phyloP scores from a whole-genome alignment of 2,888 invertebrate genomes.

The Rambutsinella grinnellia region DNA sequence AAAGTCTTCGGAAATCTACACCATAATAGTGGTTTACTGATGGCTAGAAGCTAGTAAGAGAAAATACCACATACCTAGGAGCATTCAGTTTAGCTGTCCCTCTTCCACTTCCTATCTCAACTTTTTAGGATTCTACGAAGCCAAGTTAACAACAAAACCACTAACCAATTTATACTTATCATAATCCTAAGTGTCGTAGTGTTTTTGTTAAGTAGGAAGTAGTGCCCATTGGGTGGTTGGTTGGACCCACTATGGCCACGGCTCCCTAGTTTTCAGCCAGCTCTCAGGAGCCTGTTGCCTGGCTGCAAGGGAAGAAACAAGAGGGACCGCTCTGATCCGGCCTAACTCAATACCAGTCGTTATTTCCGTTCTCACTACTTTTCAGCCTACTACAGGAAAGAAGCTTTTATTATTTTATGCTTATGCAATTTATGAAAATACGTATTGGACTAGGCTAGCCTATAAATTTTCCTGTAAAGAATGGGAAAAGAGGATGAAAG shows the following conservation, averaged over 20 bases:
- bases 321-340: neutral
- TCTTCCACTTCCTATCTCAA: no score
- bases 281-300: conserved; percentile 21
- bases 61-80: neutral
- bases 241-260: neutral
- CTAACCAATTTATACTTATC: neutral
- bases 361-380: neutral
- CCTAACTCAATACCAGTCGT: neutral
- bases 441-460: neutral
- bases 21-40: no score
- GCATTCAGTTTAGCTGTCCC: conserved; percentile 1
- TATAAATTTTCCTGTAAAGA: neutral
- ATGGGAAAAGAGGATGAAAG: neutral
- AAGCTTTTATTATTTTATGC: neutral
- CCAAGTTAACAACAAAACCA: no score
- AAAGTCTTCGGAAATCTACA: no score
- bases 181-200: neutral
- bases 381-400: no score
- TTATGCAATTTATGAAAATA: neutral
- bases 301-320: conserved; percentile 26
- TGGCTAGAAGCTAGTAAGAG: neutral
- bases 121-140: no score
- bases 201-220: neutral
- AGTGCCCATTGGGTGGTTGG: neutral
- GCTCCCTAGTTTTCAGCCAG: neutral